phyloP scores from a whole-genome alignment of 2,797 vertebrate genomes.

The Melopsittacus undulatus region DNA sequence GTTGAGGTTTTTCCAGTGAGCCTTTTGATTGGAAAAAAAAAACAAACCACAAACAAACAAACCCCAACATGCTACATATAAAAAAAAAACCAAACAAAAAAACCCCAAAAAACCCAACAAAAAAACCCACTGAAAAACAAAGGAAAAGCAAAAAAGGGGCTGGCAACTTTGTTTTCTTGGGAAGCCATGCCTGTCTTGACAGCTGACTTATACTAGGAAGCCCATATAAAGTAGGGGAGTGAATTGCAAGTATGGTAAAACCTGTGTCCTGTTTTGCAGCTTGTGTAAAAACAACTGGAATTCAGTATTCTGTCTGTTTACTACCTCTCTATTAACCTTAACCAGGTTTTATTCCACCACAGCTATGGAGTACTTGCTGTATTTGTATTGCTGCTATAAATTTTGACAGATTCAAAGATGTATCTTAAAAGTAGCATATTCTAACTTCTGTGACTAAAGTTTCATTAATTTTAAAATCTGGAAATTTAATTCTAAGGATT shows the following conservation, averaged over 20 bases:
- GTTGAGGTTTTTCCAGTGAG: neutral
- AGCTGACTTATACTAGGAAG: neutral
- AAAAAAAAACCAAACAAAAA: neutral
- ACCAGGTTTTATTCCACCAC: neutral
- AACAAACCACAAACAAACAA: neutral
- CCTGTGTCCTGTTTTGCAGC: neutral
- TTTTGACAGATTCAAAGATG: neutral
- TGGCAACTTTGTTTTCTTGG: neutral
- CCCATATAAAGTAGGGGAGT: neutral
- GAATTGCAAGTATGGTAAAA: neutral
- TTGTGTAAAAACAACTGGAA: neutral
- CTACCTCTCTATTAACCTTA: neutral
- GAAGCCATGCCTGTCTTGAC: neutral
- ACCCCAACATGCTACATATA: neutral
- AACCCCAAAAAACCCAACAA: no score
- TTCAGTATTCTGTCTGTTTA: neutral
- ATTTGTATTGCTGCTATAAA: neutral
- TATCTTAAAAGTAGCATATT: neutral
- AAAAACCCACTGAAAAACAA: no score
- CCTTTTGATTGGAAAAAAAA: neutral
- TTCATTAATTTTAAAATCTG: neutral
- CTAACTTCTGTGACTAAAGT: neutral
- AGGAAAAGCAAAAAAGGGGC: neutral
- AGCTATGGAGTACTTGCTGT: neutral
- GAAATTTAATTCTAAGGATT: neutral